Conservation (phyloP, 2,797 vertebrate species). For the Fistularia commersonii region DNA sequence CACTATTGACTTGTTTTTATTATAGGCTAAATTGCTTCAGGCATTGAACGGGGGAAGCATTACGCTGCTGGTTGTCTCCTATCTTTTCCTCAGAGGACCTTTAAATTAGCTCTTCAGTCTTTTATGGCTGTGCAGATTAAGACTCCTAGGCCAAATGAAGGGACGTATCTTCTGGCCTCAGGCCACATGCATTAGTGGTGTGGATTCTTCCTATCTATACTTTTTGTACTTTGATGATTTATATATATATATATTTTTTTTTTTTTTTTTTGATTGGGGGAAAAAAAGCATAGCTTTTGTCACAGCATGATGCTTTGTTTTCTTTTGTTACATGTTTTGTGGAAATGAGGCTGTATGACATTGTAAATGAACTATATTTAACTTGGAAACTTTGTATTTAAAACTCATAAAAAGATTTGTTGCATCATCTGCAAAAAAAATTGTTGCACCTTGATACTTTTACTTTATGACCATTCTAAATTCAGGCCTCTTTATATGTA, state of each 20-base stretch:
- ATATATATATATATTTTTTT: not conserved
- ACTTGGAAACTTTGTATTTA: no score
- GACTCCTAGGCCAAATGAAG: slow-evolving; percentile 13
- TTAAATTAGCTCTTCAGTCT: slow-evolving; percentile 40
- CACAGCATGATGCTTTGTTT: slow-evolving; percentile 24
- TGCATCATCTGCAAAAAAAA: no score
- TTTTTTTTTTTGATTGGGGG: no score
- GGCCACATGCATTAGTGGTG: no score
- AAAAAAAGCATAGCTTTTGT: slow-evolving; percentile 9
- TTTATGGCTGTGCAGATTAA: slow-evolving; percentile 33
- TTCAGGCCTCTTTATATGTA: no score
- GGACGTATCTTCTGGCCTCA: slow-evolving; percentile 10
- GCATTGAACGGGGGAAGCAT: slow-evolving; percentile 6
- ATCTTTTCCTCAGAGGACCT: slow-evolving; percentile 15
- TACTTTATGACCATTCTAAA: no score
- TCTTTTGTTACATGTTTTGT: slow-evolving; percentile 9
- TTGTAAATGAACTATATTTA: no score
- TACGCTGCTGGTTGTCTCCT: slow-evolving; percentile 9
- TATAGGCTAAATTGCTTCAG: slow-evolving; percentile 26
- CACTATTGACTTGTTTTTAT: slow-evolving; percentile 51
- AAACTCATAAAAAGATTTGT: no score
- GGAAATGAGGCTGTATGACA: no score
- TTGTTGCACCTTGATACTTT: no score
- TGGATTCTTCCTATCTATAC: no score
- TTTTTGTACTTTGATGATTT: slow-evolving; percentile 4